Evolutionary conservation across 2,113 vertebrate genomes (phyloP).

Genomic region (Typhlomys cinereus): DNA sequence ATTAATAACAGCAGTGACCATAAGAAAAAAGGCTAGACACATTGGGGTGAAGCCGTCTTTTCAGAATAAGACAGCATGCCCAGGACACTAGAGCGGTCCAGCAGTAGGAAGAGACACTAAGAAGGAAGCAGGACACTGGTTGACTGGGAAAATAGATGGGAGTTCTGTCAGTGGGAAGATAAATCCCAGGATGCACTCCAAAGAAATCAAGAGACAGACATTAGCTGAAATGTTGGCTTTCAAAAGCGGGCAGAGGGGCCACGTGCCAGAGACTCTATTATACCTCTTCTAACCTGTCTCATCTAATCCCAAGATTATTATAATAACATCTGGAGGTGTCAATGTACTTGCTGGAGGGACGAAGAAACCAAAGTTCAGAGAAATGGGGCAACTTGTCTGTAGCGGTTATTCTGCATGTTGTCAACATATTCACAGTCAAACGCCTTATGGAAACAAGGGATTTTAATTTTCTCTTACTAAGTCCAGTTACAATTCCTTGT

Average conservation of each 20-base stretch:
- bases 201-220: not conserved
- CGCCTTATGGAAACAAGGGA: no score
- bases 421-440: no score
- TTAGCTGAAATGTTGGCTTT: not conserved
- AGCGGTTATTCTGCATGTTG: no score
- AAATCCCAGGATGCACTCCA: not conserved
- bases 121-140: not conserved
- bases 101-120: not conserved
- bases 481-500: no score
- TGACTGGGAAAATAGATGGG: not conserved
- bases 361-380: not conserved
- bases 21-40: not conserved
- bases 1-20: no score
- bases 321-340: not conserved
- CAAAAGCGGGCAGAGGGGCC: not conserved
- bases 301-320: not conserved
- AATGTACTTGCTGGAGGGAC: not conserved
- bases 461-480: no score
- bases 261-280: rapidly evolving
- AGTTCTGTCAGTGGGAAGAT: not conserved
- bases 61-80: rapidly evolving
- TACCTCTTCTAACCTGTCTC: not conserved
- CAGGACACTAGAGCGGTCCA: not conserved
- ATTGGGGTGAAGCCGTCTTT: rapidly evolving
- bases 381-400: not conserved